Percentiles rank a stretch among this genome's conserved stretches.
Conservation (phyloP, 1,140 invertebrate genomes). For the Centruroides vittatus region DNA sequence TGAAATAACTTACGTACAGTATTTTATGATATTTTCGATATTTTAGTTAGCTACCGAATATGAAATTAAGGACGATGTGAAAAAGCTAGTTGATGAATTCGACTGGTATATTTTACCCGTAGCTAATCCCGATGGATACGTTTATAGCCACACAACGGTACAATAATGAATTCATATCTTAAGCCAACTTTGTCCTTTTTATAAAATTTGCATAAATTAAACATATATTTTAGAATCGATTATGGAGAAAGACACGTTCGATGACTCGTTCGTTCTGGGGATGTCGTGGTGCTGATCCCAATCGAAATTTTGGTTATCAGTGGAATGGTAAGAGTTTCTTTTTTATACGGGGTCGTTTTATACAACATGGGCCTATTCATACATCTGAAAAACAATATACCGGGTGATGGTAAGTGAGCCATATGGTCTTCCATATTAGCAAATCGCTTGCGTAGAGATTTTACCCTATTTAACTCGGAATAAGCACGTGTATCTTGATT, state of each 20-base stretch:
- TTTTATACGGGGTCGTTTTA: background rate
- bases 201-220: background rate
- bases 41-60: conserved; percentile 36
- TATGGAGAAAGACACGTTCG: conserved; percentile 22
- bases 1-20: background rate
- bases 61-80: conserved; percentile 23
- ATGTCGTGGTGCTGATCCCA: conserved; percentile 24
- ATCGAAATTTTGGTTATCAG: conserved; percentile 20
- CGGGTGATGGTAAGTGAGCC: no score
- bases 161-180: background rate
- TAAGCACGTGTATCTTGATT: no score
- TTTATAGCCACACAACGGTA: conserved; percentile 37
- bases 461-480: no score
- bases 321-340: conserved; percentile 15
- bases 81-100: conserved; percentile 26
- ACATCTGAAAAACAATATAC: no score
- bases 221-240: conserved; percentile 14
- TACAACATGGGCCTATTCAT: no score
- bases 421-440: no score
- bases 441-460: no score
- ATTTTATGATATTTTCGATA: background rate
- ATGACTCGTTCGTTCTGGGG: background rate
- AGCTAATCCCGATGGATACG: conserved; percentile 55
- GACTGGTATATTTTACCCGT: conserved; percentile 48
- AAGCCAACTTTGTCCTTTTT: background rate